These are phyloP conservation scores for Scrobipalpa costella DNA, from an alignment of 2,888 invertebrate species.

Conservation along the genomic window DNA sequence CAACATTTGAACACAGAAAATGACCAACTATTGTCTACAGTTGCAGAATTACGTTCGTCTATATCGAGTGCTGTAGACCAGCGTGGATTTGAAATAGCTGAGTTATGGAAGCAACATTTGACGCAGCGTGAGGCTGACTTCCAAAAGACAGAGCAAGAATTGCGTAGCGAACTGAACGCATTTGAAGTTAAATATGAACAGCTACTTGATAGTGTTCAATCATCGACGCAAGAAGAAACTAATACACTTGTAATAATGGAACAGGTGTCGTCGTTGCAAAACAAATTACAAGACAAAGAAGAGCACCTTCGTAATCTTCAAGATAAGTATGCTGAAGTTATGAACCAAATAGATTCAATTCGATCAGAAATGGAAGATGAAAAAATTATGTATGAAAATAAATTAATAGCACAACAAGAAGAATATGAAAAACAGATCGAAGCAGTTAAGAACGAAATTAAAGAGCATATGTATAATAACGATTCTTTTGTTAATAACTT, in stretches of 20 bases:
- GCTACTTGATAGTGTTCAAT: slow-evolving; percentile 69
- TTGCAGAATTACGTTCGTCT: slow-evolving; percentile 71
- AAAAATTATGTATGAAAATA: slow-evolving; percentile 68
- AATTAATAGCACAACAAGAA: slow-evolving; percentile 67
- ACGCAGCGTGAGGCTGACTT: slow-evolving; percentile 84
- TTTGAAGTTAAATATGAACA: slow-evolving; percentile 75
- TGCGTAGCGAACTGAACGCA: slow-evolving; percentile 75
- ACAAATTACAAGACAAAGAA: slow-evolving; percentile 71
- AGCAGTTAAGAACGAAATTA: slow-evolving; percentile 48
- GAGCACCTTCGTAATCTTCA: slow-evolving; percentile 65
- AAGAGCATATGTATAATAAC: slow-evolving; percentile 45
- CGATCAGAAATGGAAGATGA: slow-evolving; percentile 75
- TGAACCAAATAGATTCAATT: slow-evolving; percentile 66
- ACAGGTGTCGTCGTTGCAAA: slow-evolving; percentile 67
- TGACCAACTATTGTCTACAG: slow-evolving; percentile 68
- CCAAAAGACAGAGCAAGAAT: slow-evolving; percentile 71
- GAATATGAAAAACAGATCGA: slow-evolving; percentile 69
- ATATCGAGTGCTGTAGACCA: slow-evolving; percentile 82
- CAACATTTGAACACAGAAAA: slow-evolving; percentile 68
- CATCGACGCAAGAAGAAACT: slow-evolving; percentile 73
- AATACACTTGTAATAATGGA: slow-evolving; percentile 66
- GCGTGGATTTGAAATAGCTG: slow-evolving; percentile 84
- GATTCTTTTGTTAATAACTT: slow-evolving; percentile 50
- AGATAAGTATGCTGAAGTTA: slow-evolving; percentile 66
- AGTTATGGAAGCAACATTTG: slow-evolving; percentile 86